Evolutionary conservation across 2,113 vertebrate species (phyloP), one percentile per base, ranked within the genome.

Genomic region (Hydropotes inermis): DNA sequence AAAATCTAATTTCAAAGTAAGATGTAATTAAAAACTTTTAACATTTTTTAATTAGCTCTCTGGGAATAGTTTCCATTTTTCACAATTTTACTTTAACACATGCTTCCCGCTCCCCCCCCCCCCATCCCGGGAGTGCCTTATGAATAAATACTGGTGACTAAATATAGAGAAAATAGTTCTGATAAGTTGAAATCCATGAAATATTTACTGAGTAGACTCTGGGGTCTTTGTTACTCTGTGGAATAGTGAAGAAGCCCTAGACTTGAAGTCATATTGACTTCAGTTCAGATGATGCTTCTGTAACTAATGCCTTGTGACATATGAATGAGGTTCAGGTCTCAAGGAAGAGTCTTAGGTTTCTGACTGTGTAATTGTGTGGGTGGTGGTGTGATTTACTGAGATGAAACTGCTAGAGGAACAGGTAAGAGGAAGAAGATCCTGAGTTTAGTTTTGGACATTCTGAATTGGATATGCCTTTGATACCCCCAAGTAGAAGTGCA

Each of bases 11-110:
- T 95, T 97, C 36, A 83, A 88, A 93, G 85, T 74, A 33, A 81
- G 39, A 93, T 4, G 30, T 93, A 91, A 89, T 97, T 97, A 96
- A 27, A 60, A 97, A 87, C 6, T 91, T 90, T 89, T 45, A 83
- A 85, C n/a, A 67, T 94, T 83, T 95, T 97, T 43, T 47, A 90
- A 95, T 95, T 94, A 55, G 33, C 19, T 87, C 28, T 92, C 90
- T 95, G 81, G 58, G 74, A 97, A 92, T 94, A 91, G 21, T 89
- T 50, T 81, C 60, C 36, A 81, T 61, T 91, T 96, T 97, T 94
- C 52, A 96, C n/a, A 81, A 76, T 84, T 94, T 28, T 39, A 81
- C 58, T 97, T 91, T 60, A 76, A 60, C 36, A 58, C 16, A 17
- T 43, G 25, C 39, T 93, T 17, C 23, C 28, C n/a, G n/a, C n/a